Evolutionary conservation across 1,140 invertebrate species (phyloP), one percentile per base, ranked within the genome.

Genomic region (Araneus ventricosus): DNA sequence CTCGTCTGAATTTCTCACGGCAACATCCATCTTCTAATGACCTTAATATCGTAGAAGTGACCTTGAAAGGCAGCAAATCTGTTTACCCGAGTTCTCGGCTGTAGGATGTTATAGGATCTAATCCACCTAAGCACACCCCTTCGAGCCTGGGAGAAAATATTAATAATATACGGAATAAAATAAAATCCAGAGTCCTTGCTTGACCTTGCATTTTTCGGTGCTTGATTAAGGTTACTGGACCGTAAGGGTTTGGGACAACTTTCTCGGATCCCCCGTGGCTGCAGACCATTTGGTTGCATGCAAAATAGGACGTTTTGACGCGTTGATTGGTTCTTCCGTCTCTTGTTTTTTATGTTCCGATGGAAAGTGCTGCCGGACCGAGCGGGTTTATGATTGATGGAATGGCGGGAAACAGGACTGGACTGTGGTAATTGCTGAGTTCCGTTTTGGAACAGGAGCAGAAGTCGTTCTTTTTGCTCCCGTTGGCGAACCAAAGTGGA

Each of bases 191-290:
- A 52, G 45, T 52, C 45, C 45, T 34, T 37, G 30, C 34, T 34
- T 75, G 70, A 37, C 70, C 70, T 75, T 75, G 67, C 24, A 63
- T 63, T 63, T 24, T 63, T 7, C 59, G 22, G 30, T 2, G 17
- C 6, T 34, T 7, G 70, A 75, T 75, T 75, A 75, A 75, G 70
- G 70, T 75, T 37, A 75, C 70, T 34, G 70, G 70, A 75, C 70
- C 70, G 70, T 37, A 75, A 30, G 70, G 27, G 8, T 37, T 14
- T 27, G 17, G 34, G 70, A 75, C 70, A 75, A 75, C 70, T 75
- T 75, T 75, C 70, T 75, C 70, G 30, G 30, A 20, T 6, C 30
- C 70, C 59, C 70, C 3, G 27, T 34, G 70, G 30, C 30, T 14
- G 3, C 20, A 37, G 30, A 34, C 27, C 10, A 17, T 75, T 75